phyloP scores from a whole-genome alignment of 1,140 invertebrate species.

The Aphaenogaster floridana region DNA sequence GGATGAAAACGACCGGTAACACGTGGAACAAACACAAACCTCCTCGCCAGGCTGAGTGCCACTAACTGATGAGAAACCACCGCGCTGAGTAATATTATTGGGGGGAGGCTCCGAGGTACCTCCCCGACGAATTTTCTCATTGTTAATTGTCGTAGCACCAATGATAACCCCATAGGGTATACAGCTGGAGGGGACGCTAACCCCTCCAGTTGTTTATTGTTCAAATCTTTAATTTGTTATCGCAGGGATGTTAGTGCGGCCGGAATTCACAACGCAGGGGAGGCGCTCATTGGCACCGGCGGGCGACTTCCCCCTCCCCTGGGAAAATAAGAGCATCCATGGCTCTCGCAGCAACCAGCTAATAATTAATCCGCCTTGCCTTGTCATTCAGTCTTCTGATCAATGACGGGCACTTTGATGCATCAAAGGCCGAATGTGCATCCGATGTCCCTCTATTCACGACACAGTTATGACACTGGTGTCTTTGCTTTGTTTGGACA shows the following conservation, averaged over 20 bases:
- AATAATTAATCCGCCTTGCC: neutral
- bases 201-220: neutral
- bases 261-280: neutral
- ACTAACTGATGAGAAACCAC: no score
- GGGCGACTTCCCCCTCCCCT: neutral
- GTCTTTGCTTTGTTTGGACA: neutral
- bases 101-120: slow-evolving; percentile 14
- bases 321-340: neutral
- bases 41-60: no score
- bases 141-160: neutral
- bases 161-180: neutral
- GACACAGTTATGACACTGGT: neutral
- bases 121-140: neutral
- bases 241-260: neutral
- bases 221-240: neutral
- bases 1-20: neutral
- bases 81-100: neutral
- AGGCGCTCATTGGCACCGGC: neutral
- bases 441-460: fast-evolving
- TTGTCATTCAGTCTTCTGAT: neutral
- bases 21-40: neutral
- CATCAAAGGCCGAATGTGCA: neutral
- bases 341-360: neutral
- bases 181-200: neutral
- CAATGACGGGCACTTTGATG: neutral